Evolutionary conservation across 2,113 vertebrate species (phyloP).

Genomic region (Ailuropoda melanoleuca): DNA sequence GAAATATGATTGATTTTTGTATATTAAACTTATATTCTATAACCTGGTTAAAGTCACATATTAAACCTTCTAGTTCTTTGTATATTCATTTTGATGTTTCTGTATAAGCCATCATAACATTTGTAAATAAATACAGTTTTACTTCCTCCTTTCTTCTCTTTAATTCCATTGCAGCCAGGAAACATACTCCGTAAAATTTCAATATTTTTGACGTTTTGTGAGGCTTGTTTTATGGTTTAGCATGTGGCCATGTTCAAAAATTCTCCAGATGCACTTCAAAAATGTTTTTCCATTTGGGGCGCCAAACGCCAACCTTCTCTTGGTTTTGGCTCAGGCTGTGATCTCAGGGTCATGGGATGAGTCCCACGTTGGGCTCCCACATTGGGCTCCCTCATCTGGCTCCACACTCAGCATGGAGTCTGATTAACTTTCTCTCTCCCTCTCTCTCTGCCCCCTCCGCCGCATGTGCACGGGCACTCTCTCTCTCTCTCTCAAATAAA

Average conservation of each 20-base stretch:
- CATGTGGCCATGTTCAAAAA: background rate
- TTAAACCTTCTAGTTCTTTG: background rate
- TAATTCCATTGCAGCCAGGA: background rate
- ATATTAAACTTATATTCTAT: background rate
- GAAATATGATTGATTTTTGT: background rate
- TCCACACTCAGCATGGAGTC: background rate
- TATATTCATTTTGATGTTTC: background rate
- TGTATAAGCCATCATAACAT: background rate
- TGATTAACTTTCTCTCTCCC: background rate
- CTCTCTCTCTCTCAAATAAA: background rate
- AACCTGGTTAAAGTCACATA: background rate
- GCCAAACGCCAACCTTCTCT: background rate
- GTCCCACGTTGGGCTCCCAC: background rate
- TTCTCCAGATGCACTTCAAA: background rate
- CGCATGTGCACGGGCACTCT: background rate
- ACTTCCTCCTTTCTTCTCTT: background rate
- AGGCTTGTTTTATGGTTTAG: background rate
- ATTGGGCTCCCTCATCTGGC: background rate
- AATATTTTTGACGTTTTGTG: constrained; percentile 19
- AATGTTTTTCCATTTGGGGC: background rate
- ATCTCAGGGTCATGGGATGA: background rate
- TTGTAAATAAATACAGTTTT: constrained; percentile 10
- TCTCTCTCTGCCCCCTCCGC: background rate
- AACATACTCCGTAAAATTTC: background rate
- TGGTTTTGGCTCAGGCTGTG: background rate